Evolutionary conservation across 2,888 invertebrate genomes (phyloP).

Genomic region (Sepioteuthis lessoniana): DNA sequence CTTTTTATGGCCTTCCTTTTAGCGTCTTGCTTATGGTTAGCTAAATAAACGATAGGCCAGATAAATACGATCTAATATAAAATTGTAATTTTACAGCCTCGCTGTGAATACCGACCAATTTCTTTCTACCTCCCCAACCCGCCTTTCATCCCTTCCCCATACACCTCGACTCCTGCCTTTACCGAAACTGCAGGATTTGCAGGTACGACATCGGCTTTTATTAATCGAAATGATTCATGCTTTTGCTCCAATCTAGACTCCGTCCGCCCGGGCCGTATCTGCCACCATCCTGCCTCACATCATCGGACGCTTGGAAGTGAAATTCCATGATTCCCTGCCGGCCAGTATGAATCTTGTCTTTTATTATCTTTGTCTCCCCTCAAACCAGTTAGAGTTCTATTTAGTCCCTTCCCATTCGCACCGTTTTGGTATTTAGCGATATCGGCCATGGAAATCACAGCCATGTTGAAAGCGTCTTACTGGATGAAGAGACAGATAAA

Average conservation of each 20-base stretch:
- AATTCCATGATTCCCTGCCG: not conserved
- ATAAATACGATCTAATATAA: slow-evolving; percentile 8
- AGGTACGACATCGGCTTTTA: not conserved
- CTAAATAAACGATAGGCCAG: not conserved
- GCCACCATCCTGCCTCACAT: not conserved
- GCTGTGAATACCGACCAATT: no score
- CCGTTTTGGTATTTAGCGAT: slow-evolving; percentile 33
- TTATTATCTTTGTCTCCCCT: no score
- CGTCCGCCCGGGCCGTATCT: not conserved
- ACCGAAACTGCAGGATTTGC: not conserved
- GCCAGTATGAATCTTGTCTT: not conserved
- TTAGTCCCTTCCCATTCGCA: slow-evolving; percentile 33
- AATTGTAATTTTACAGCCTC: not conserved
- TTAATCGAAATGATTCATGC: slow-evolving; percentile 33
- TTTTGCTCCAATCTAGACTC: not conserved
- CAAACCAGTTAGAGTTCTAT: not conserved
- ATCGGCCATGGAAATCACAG: not conserved
- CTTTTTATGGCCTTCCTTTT: slow-evolving; percentile 33
- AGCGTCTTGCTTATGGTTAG: not conserved
- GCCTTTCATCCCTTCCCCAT: not conserved
- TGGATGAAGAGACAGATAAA: not conserved
- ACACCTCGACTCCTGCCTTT: not conserved
- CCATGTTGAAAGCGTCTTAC: slow-evolving; percentile 33
- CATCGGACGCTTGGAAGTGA: slow-evolving; percentile 3
- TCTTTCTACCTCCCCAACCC: not conserved